phyloP scores from a whole-genome alignment of 2,113 vertebrate species.

The Cololabis saira region DNA sequence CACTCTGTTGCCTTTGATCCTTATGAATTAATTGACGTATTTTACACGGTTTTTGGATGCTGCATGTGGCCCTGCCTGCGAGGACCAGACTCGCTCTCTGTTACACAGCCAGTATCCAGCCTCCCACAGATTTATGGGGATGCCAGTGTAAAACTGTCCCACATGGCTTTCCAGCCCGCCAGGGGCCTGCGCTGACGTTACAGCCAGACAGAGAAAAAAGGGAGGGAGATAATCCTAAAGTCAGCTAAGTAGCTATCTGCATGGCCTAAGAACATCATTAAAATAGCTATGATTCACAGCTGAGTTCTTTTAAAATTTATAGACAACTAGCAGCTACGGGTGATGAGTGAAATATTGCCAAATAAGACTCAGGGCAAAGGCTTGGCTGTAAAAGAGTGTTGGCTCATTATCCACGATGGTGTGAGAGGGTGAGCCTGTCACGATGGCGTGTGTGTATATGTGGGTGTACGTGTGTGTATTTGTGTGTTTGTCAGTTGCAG shows the following conservation, averaged over 20 bases:
- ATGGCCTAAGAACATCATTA: conserved; percentile 19
- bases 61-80: conserved; percentile 60
- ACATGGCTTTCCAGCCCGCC: conserved; percentile 72
- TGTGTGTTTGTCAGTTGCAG: conserved; percentile 17
- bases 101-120: conserved; percentile 68
- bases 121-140: conserved; percentile 81
- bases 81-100: conserved; percentile 66
- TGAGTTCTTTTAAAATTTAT: conserved; percentile 35
- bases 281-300: conserved; percentile 52
- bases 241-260: conserved; percentile 54
- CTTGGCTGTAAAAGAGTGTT: conserved; percentile 21
- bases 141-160: conserved; percentile 82
- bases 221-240: conserved; percentile 50
- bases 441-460: conserved; percentile 9
- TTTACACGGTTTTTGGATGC: conserved; percentile 30
- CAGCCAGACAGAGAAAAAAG: conserved; percentile 42
- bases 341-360: conserved; percentile 22
- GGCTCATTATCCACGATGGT: conserved; percentile 42
- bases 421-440: conserved; percentile 43
- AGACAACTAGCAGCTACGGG: conserved; percentile 13
- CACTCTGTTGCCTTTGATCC: not conserved
- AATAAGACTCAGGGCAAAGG: conserved; percentile 2
- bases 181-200: conserved; percentile 67
- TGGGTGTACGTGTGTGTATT: not conserved
- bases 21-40: not conserved